Evolutionary conservation across 2,113 vertebrate species (phyloP), one percentile per base, ranked within the genome.

Genomic region (Emydocephalus ijimae): DNA sequence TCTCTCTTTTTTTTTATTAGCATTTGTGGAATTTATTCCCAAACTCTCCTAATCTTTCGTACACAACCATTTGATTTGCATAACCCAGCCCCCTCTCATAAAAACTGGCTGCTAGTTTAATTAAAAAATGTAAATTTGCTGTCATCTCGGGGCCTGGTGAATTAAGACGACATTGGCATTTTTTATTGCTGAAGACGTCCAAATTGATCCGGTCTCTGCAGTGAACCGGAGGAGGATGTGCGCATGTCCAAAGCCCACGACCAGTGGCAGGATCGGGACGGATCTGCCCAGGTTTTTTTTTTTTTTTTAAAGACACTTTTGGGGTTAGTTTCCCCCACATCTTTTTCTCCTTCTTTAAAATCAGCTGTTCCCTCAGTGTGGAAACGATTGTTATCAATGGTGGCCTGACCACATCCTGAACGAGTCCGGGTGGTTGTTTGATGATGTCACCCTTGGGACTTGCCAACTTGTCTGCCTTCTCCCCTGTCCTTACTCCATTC

Each of bases 71-170:
- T 98, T 98, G 98, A 99, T 99, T 99, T 99, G 98, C 99, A 99
- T 99, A 99, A 98, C 98, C 99, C 99, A 98, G 98, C 99, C 99
- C 99, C 99, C 98, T 99, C 98, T 99, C 99, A 98, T 99, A 99
- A 99, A 99, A 99, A 99, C 98, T 98, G 98, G 98, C 98, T 98
- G 98, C 99, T 99, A 98, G 99, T 99, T 99, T 99, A 99, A 99
- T 99, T 99, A 99, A 99, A 99, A 99, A 99, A 99, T 99, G 99
- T 99, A 99, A 99, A 99, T 99, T 99, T 99, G 98, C 99, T 99
- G 99, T 99, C 99, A 99, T 98, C 98, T 98, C 96, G 99, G 98
- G 98, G 99, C 98, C 98, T 98, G 97, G 98, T 99, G 98, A 99
- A 99, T 99, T 98, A 99, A 98, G 98, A 99, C 98, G 98, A 98